A percentile compares a stretch with the other conserved stretches of the same genome.
phyloP scores from a whole-genome alignment of 1,140 invertebrate genomes.

The Neodiprion virginianus region DNA sequence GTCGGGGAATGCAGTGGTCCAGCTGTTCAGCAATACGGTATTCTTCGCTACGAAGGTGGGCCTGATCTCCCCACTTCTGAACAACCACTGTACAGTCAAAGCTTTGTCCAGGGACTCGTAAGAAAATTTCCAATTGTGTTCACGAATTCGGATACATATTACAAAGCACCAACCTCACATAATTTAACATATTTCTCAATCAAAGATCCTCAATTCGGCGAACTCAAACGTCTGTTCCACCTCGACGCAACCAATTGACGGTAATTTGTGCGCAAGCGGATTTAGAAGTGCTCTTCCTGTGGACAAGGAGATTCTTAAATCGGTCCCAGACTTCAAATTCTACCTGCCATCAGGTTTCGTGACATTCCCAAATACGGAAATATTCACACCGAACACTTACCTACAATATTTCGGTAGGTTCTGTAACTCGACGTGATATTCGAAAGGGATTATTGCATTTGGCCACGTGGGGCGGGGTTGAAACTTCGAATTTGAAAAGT shows the following conservation, averaged over 20 bases:
- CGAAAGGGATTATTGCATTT: too few relatives aligned
- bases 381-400: conserved; percentile 22
- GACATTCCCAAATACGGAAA: conserved; percentile 3
- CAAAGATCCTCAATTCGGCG: neutral
- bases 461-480: too few relatives aligned
- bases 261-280: conserved; percentile 77
- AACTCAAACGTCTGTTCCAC: too few relatives aligned
- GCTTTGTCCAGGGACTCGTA: conserved; percentile 12
- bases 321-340: conserved; percentile 18
- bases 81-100: neutral
- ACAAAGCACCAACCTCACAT: conserved; percentile 20
- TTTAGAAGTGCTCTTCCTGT: conserved; percentile 71
- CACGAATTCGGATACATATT: conserved; percentile 25
- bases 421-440: neutral
- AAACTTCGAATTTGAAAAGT: too few relatives aligned
- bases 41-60: conserved; percentile 58
- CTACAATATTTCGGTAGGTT: conserved; percentile 23
- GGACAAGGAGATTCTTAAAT: conserved; percentile 46
- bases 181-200: neutral
- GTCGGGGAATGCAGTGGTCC: conserved; percentile 50
- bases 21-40: conserved; percentile 57
- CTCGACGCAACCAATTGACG: conserved; percentile 45
- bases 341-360: conserved; percentile 18
- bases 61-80: neutral
- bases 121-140: neutral